Evolutionary conservation across 1,140 invertebrate species (phyloP).

Genomic region (Oscheius sp.): DNA sequence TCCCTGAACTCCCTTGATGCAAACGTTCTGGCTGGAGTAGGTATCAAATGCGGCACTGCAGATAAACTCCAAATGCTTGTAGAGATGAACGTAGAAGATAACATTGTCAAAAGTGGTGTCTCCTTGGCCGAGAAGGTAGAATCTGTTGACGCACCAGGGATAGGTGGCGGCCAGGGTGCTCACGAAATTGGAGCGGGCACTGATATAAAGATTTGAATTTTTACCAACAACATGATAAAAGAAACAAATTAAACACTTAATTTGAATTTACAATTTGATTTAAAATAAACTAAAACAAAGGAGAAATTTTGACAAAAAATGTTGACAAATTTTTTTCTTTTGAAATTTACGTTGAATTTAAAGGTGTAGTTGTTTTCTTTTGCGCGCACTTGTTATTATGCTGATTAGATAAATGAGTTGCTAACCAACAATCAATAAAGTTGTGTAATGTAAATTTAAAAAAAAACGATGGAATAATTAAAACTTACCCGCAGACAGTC

Average conservation of each 20-base stretch:
- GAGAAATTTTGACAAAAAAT: no score
- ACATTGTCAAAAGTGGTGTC: slow-evolving; percentile 17
- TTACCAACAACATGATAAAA: neutral
- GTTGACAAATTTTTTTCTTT: no score
- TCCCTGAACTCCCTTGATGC: slow-evolving; percentile 13
- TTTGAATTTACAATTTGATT: no score
- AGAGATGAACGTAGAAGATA: slow-evolving; percentile 23
- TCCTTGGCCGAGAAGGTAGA: slow-evolving; percentile 17
- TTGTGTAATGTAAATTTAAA: no score
- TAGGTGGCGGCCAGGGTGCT: slow-evolving; percentile 10
- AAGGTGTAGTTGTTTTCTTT: no score
- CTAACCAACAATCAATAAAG: no score
- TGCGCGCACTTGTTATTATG: no score
- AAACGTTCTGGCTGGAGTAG: neutral
- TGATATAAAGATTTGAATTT: neutral
- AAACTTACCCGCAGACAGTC: slow-evolving; percentile 8
- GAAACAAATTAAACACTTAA: no score
- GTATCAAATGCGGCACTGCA: slow-evolving; percentile 30
- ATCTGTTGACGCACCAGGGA: slow-evolving; percentile 6
- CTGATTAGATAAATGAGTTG: no score
- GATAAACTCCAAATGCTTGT: slow-evolving; percentile 31
- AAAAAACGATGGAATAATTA: no score
- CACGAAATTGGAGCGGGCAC: slow-evolving; percentile 11
- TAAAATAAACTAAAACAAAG: no score
- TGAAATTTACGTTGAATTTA: no score